Evolutionary conservation across 2,888 invertebrate genomes (phyloP), one percentile per base, ranked within the genome.

Genomic region (Perdita meconis): DNA sequence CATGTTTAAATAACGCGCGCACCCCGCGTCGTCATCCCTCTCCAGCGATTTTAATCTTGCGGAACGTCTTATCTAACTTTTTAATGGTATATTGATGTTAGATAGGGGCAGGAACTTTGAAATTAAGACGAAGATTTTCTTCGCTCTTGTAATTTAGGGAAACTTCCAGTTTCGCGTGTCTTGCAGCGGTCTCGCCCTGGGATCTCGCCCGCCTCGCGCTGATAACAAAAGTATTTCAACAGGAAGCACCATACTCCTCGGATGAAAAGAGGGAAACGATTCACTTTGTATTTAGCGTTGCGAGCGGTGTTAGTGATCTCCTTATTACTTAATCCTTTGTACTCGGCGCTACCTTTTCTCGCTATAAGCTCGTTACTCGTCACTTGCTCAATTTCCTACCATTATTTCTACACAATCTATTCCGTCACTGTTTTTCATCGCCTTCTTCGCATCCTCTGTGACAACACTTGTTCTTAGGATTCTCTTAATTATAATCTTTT

Each of bases 61-160:
- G 40, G 55, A 34, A 65, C 56, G 56, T 55, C 56, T 56, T 74
- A 68, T 74, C 78, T 68, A 78, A 78, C 64, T 74, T 78, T 65
- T 68, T 67, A 67, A 77, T 77, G 73, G 67, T 63, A 55, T 65
- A 75, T 65, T 59, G 67, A 64, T 73, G 57, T 68, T 77, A 56
- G 69, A 66, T 69, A 74, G 13, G 55, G 19, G 42, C 50, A 68
- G 60, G 73, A 78, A 78, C 64, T 78, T 74, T 61, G 56, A 44
- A 65, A 78, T 78, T 69, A 68, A 69, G 69, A 74, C 50, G 69
- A 44, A 56, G 38, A 66, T 69, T 70, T 68, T 53, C 73, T 13
- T 30, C 24, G 57, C 53, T 26, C 53, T 40, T 56, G 66, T 73
- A 77, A 73, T 77, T 73, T 42, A 40, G 53, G 64, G 42, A 73